Evolutionary conservation across 2,888 invertebrate genomes (phyloP).

Genomic region (Nephrotoma flavescens): DNA sequence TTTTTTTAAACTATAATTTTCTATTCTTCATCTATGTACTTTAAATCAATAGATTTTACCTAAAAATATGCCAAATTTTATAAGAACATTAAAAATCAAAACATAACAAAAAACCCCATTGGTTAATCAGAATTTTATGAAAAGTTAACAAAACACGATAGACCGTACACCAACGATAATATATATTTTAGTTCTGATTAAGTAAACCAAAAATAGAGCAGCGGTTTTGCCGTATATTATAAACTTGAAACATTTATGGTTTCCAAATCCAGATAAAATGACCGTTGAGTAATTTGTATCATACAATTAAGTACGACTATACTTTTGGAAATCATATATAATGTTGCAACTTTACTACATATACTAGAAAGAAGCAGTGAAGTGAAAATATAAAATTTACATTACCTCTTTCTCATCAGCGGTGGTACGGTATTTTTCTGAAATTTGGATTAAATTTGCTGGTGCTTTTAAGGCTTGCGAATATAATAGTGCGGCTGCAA

Average conservation of each 20-base stretch:
- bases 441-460: slow-evolving; percentile 22
- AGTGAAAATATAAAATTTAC: neutral
- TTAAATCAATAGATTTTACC: slow-evolving; percentile 8
- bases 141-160: neutral
- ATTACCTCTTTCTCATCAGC: slow-evolving; percentile 53
- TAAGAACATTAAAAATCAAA: neutral
- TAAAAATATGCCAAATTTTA: slow-evolving; percentile 1
- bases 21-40: slow-evolving; percentile 10
- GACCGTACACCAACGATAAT: neutral
- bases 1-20: neutral
- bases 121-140: neutral
- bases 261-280: neutral
- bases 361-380: neutral
- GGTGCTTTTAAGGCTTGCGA: slow-evolving; percentile 45
- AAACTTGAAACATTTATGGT: neutral
- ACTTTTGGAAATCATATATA: no score
- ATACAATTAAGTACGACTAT: no score
- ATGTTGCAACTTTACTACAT: no score
- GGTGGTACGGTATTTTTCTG: slow-evolving; percentile 29
- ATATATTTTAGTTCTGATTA: neutral
- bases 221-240: neutral
- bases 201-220: neutral
- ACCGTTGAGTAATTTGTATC: neutral
- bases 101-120: neutral
- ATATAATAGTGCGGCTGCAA: slow-evolving; percentile 62